Conservation (phyloP, 2,888 invertebrate species). For the Pteria penguin region DNA sequence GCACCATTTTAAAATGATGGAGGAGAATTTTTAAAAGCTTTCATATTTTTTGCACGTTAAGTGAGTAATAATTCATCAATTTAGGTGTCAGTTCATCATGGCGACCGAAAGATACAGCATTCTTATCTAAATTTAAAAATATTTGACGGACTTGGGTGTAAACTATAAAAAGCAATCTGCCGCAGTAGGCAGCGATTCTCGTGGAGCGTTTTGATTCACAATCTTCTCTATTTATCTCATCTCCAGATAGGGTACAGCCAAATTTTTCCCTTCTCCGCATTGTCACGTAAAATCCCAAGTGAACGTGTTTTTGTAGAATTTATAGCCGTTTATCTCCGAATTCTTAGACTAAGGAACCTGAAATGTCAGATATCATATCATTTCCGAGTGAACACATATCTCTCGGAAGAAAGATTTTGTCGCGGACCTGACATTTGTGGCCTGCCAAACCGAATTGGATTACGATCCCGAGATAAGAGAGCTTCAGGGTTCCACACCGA, state of each 20-base stretch:
- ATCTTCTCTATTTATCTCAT: slow-evolving; percentile 44
- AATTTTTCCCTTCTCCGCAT: slow-evolving; percentile 33
- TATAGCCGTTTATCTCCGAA: slow-evolving; percentile 45
- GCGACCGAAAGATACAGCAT: no score
- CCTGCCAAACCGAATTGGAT: slow-evolving; percentile 49
- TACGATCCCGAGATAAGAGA: slow-evolving; percentile 38
- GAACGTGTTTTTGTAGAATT: slow-evolving; percentile 50
- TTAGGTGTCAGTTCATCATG: neutral
- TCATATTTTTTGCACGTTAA: neutral
- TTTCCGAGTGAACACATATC: slow-evolving; percentile 43
- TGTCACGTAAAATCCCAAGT: slow-evolving; percentile 43
- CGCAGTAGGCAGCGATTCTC: slow-evolving; percentile 1
- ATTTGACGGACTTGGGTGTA: neutral
- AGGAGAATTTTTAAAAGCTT: neutral
- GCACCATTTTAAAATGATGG: neutral
- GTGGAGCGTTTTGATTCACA: slow-evolving; percentile 21
- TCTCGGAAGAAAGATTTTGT: slow-evolving; percentile 43
- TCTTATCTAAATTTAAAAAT: slow-evolving; percentile 5
- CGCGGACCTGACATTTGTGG: slow-evolving; percentile 44
- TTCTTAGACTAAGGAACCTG: slow-evolving; percentile 37
- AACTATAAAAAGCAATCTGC: neutral
- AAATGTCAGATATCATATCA: slow-evolving; percentile 45
- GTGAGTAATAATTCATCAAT: neutral
- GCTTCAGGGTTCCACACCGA: slow-evolving; percentile 28
- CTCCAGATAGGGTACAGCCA: slow-evolving; percentile 27